Evolutionary conservation across 2,797 vertebrate species (phyloP).

Genomic region (Psittacula echo): DNA sequence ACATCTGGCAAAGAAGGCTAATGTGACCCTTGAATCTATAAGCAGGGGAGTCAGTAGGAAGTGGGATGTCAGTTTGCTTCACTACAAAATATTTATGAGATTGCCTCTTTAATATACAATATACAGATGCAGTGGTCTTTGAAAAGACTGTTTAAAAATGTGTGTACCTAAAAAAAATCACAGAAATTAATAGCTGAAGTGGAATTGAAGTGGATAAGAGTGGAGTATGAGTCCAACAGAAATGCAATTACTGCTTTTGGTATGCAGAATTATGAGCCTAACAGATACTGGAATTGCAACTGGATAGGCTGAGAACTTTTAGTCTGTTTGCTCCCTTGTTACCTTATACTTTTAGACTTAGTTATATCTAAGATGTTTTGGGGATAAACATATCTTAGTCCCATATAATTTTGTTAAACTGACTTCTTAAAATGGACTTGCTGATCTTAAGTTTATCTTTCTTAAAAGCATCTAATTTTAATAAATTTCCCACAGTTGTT

Average conservation of each 20-base stretch:
- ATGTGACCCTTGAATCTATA: not conserved
- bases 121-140: not conserved
- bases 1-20: not conserved
- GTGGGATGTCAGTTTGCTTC: not conserved
- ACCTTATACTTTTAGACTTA: not conserved
- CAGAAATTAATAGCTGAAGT: not conserved
- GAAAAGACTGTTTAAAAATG: not conserved
- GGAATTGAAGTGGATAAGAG: not conserved
- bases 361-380: not conserved
- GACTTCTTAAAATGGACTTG: not conserved
- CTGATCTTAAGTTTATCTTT: constrained; percentile 30
- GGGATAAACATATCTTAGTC: not conserved
- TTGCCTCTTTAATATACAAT: not conserved
- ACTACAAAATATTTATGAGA: not conserved
- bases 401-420: not conserved
- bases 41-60: not conserved
- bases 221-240: not conserved
- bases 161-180: not conserved
- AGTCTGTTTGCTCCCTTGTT: not conserved
- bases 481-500: constrained; percentile 19
- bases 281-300: not conserved
- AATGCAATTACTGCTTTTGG: not conserved
- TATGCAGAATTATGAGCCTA: not conserved
- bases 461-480: constrained; percentile 2
- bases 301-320: not conserved